These are phyloP conservation scores for Drosophila melanosoma DNA, from an alignment of 2,888 invertebrate species.

Conservation along the genomic window DNA sequence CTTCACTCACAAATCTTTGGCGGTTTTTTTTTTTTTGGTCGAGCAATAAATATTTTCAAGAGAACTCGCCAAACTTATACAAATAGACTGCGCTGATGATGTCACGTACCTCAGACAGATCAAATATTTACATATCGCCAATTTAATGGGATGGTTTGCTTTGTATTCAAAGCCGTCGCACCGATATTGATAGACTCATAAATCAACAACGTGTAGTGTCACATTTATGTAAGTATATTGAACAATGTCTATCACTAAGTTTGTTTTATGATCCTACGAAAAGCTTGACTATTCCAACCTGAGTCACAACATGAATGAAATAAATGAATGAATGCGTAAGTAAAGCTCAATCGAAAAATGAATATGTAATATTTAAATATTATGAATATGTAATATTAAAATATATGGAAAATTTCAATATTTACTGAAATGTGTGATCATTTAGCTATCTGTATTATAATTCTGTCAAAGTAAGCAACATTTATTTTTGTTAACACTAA, in stretches of 20 bases:
- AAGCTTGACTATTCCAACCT: background rate
- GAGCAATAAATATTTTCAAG: conserved; percentile 21
- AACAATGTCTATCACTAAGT: background rate
- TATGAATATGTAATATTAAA: conserved; percentile 2
- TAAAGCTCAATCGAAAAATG: background rate
- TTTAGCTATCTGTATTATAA: background rate
- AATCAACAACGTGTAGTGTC: background rate
- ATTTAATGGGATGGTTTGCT: conserved; percentile 37
- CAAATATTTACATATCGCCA: conserved; percentile 60
- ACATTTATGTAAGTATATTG: background rate
- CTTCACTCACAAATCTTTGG: conserved; percentile 13
- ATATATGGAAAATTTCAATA: background rate
- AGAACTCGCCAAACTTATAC: conserved; percentile 42
- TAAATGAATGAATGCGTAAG: background rate
- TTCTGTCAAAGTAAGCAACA: background rate
- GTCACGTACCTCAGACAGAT: conserved; percentile 45
- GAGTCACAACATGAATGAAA: background rate
- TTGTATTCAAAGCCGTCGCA: conserved; percentile 31
- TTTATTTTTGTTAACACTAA: background rate
- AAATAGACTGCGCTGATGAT: conserved; percentile 32
- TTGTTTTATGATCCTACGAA: background rate
- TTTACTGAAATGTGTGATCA: background rate
- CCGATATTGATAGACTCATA: background rate
- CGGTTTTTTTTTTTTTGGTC: conserved; percentile 16
- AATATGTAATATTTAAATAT: conserved; percentile 13